Percentiles rank a stretch among this genome's conserved stretches.
These are phyloP conservation scores for Diachasmimorpha longicaudata DNA, from an alignment of 1,140 invertebrate genomes.

Conservation along the genomic window DNA sequence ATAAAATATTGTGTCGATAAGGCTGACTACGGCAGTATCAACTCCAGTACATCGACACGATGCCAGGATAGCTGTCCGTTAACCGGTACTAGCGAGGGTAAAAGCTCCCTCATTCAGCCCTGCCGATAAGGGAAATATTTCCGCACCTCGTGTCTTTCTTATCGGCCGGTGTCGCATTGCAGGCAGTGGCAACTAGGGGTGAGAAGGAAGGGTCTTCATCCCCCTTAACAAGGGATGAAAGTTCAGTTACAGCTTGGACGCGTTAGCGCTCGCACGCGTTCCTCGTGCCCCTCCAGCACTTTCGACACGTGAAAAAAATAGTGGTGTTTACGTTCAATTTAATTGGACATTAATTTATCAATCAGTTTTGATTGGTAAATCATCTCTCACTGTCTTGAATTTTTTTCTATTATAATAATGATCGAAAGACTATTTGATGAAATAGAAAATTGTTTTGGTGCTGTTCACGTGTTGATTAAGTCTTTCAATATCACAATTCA, in stretches of 20 bases:
- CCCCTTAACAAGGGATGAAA: conserved; percentile 35
- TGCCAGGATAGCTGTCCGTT: too few relatives aligned
- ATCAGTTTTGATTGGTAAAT: too few relatives aligned
- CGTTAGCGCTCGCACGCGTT: conserved; percentile 39
- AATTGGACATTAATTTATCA: too few relatives aligned
- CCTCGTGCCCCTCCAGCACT: conserved; percentile 12
- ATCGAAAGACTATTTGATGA: too few relatives aligned
- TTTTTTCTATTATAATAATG: too few relatives aligned
- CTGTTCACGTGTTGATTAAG: background rate
- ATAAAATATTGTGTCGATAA: too few relatives aligned
- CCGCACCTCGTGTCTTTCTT: background rate
- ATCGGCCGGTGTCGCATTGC: background rate
- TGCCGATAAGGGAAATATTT: too few relatives aligned
- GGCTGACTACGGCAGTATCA: too few relatives aligned
- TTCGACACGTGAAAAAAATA: conserved; percentile 20
- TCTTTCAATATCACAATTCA: background rate
- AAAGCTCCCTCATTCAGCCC: too few relatives aligned
- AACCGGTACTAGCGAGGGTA: too few relatives aligned
- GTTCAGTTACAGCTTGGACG: conserved; percentile 48
- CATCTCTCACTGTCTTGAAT: too few relatives aligned
- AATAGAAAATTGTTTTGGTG: background rate
- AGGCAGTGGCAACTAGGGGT: background rate
- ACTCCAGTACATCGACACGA: too few relatives aligned
- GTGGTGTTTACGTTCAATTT: background rate
- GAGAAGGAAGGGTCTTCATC: background rate